Percentiles rank a stretch among this genome's conserved stretches.
Conservation (phyloP, 2,888 invertebrate species). For the Parnassius orleans region DNA sequence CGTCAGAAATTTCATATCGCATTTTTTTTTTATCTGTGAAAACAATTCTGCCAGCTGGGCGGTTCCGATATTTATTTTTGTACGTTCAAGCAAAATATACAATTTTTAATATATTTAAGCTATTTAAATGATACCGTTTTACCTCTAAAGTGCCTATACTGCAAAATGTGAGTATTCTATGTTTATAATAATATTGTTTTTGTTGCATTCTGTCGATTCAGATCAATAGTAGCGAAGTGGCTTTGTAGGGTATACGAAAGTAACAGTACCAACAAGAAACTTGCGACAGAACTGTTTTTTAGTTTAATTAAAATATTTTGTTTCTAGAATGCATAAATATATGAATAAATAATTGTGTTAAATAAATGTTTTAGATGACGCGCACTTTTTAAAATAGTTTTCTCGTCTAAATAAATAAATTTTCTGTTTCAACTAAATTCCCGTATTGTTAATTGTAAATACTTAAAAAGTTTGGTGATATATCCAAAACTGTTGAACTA, state of each 20-base stretch:
- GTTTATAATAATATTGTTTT: conserved; percentile 26
- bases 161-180: conserved; percentile 41
- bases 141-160: conserved; percentile 32
- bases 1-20: conserved; percentile 4
- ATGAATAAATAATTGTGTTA: not conserved
- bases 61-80: conserved; percentile 61
- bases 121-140: conserved; percentile 25
- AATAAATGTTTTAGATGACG: not conserved
- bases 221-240: conserved; percentile 48
- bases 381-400: conserved; percentile 4
- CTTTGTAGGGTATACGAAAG: conserved; percentile 46
- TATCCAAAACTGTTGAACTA: too few species aligned
- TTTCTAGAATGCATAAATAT: not conserved
- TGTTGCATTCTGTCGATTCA: conserved; percentile 37
- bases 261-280: conserved; percentile 44
- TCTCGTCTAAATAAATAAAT: not conserved
- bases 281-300: conserved; percentile 27
- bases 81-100: conserved; percentile 38
- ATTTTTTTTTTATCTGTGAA: conserved; percentile 38
- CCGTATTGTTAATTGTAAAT: too few species aligned
- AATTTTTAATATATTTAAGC: conserved; percentile 20
- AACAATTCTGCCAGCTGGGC: conserved; percentile 71
- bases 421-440: too few species aligned
- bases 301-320: not conserved
- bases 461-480: too few species aligned